Percentiles rank a stretch among this genome's conserved stretches.
These are phyloP conservation scores for Eptatretus burgeri DNA, from an alignment of 2,113 vertebrate species.

Conservation along the genomic window DNA sequence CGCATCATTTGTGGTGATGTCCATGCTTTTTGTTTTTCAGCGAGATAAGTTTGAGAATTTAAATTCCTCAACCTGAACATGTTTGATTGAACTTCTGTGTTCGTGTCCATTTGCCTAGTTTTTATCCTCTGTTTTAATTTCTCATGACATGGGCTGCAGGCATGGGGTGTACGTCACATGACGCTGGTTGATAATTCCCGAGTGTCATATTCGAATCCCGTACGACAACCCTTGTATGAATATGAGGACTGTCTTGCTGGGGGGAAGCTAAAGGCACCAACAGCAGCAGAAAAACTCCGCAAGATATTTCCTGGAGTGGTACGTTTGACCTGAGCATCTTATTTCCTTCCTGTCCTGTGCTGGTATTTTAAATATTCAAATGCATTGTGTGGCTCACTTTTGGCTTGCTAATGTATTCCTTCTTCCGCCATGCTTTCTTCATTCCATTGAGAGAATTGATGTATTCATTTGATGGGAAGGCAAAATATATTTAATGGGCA, in stretches of 20 bases:
- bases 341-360: too few relatives aligned
- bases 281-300: slow-evolving; percentile 48
- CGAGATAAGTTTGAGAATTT: too few relatives aligned
- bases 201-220: slow-evolving; percentile 90
- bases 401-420: too few relatives aligned
- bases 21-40: neutral
- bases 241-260: slow-evolving; percentile 73
- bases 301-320: slow-evolving; percentile 96
- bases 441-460: too few relatives aligned
- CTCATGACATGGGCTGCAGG: slow-evolving; percentile 18
- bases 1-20: neutral
- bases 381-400: too few relatives aligned
- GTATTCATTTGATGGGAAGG: too few relatives aligned
- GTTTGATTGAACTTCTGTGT: too few relatives aligned
- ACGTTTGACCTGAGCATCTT: slow-evolving; percentile 11
- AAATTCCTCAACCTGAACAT: too few relatives aligned
- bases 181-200: slow-evolving; percentile 90
- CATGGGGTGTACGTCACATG: slow-evolving; percentile 79
- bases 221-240: slow-evolving; percentile 73
- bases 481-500: too few relatives aligned
- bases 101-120: neutral
- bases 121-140: too few relatives aligned
- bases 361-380: too few relatives aligned
- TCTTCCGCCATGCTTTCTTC: too few relatives aligned
- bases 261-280: slow-evolving; percentile 53